Conservation (phyloP, 2,797 vertebrate species). For the Brachyalestes nurse region DNA sequence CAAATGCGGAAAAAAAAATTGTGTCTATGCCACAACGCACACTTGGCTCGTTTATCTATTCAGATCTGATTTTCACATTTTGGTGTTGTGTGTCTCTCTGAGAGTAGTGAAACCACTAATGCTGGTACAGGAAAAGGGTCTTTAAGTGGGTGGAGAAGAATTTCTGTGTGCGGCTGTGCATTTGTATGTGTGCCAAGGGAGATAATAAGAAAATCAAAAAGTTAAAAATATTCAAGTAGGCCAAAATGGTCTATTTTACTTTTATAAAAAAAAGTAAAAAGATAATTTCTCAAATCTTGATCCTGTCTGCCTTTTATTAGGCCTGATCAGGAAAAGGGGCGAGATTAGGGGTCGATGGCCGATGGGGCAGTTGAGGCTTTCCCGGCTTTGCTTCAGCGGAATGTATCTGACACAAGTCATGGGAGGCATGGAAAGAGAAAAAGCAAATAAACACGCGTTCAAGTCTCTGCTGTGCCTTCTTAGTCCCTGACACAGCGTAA, state of each 20-base stretch:
- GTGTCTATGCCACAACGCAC: neutral
- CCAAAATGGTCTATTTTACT: no score
- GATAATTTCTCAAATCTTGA: constrained; percentile 5
- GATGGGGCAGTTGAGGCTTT: constrained; percentile 36
- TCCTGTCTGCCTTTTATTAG: constrained; percentile 35
- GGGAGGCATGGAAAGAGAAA: constrained; percentile 31
- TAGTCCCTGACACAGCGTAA: constrained; percentile 45
- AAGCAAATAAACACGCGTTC: constrained; percentile 35
- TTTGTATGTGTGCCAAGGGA: neutral
- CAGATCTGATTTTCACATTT: neutral
- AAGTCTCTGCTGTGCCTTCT: constrained; percentile 36
- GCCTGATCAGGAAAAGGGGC: constrained; percentile 44
- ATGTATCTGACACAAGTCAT: constrained; percentile 31
- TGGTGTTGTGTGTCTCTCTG: neutral
- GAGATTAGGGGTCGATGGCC: constrained; percentile 61
- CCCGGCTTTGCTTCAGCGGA: constrained; percentile 34
- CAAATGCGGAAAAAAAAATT: neutral
- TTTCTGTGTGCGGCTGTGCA: constrained; percentile 16
- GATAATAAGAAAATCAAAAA: constrained; percentile 28
- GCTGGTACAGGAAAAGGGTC: constrained; percentile 54
- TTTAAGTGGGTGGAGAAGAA: constrained; percentile 45
- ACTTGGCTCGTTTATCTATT: neutral
- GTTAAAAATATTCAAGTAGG: constrained; percentile 8
- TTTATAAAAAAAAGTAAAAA: neutral
- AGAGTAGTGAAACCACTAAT: constrained; percentile 13